Evolutionary conservation across 2,113 vertebrate genomes (phyloP).

Genomic region (Stomatorhinus ivindoensis): DNA sequence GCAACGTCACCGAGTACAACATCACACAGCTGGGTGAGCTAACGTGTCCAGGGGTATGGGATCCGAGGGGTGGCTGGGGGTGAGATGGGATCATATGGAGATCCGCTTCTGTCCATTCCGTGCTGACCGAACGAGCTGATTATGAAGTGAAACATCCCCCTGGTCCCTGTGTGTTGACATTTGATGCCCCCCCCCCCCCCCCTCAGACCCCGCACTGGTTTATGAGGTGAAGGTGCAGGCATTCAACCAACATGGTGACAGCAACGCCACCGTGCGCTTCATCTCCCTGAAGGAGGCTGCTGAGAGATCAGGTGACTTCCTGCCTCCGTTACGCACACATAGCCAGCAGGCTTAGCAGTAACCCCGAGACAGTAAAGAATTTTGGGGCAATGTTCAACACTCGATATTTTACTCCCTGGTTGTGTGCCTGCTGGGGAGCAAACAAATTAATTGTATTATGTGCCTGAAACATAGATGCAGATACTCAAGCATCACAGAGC

Average conservation of each 20-base stretch:
- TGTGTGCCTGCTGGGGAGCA: neutral
- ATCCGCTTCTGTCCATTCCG: neutral
- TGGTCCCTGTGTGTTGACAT: neutral
- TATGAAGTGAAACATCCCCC: neutral
- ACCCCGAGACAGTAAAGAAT: neutral
- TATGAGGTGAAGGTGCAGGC: constrained; percentile 91
- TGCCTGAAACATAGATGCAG: neutral
- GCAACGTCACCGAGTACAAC: constrained; percentile 77
- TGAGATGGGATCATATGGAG: neutral
- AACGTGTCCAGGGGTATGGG: neutral
- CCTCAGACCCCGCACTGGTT: constrained; percentile 69
- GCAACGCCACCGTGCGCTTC: constrained; percentile 85
- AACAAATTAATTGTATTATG: neutral
- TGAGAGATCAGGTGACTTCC: constrained; percentile 77
- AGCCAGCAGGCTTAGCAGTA: neutral
- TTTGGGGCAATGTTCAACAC: neutral
- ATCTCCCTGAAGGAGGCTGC: constrained; percentile 78
- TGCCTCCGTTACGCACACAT: neutral
- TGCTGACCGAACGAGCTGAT: neutral
- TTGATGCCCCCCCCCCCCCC: neutral
- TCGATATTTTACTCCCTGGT: neutral
- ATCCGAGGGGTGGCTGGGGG: neutral
- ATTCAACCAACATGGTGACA: constrained; percentile 86
- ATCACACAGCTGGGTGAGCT: constrained; percentile 84
- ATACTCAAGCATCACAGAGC: neutral